These are phyloP conservation scores for Pluvianellus socialis DNA, from an alignment of 2,113 vertebrate species.

Conservation along the genomic window DNA sequence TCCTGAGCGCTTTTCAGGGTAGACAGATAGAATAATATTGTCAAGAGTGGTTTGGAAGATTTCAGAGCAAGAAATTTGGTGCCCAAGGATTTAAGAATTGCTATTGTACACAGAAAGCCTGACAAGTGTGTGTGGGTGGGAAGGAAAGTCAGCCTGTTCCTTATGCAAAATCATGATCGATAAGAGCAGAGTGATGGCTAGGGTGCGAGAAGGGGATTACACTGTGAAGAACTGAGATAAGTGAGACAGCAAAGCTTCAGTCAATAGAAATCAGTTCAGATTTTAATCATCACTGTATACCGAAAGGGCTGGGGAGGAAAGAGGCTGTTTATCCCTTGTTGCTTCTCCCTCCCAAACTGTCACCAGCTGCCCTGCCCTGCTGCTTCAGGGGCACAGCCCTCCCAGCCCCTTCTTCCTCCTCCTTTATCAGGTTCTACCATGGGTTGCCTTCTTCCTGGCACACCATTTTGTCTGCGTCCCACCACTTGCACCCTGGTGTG, in stretches of 20 bases:
- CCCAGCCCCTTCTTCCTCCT: background rate
- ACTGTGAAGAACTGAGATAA: background rate
- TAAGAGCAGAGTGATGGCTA: background rate
- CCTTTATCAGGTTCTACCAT: background rate
- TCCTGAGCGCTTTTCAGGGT: background rate
- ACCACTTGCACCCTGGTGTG: background rate
- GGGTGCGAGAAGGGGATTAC: background rate
- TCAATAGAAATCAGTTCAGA: constrained; percentile 9
- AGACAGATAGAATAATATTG: background rate
- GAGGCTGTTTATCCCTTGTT: background rate
- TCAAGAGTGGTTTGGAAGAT: background rate
- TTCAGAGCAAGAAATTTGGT: background rate
- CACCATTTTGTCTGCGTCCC: background rate
- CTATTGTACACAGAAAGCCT: background rate
- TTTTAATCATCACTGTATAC: constrained; percentile 7
- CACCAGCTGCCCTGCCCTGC: background rate
- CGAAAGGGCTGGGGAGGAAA: background rate
- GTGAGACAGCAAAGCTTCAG: background rate
- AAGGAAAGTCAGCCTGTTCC: constrained; percentile 15
- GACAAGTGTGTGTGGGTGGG: background rate
- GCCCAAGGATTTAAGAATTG: background rate
- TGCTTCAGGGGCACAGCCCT: background rate
- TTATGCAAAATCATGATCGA: background rate
- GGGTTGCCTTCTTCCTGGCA: background rate
- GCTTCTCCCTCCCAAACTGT: background rate